Base-by-base conservation (phyloP, 2,113 vertebrate species). In the Otus sunia region DNA sequence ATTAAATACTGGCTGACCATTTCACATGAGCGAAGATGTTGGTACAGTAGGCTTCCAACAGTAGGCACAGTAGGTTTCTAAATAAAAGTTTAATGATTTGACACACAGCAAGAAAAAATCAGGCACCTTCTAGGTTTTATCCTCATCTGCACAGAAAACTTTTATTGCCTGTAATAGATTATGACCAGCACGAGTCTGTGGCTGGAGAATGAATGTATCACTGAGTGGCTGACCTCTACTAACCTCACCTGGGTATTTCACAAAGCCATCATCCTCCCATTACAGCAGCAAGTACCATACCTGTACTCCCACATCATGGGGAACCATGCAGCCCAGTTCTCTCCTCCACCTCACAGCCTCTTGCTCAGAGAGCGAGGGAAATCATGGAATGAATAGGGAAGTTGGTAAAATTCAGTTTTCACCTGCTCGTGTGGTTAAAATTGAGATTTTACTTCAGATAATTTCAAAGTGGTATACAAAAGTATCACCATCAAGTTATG, bases 301-400 rank as follows among this genome's bases (percentile, higher is more conserved):
- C 41, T 34, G 47, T 20, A 39, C 19, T 75, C 37, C 18, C 78
- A 45, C 55, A 37, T 29, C 43, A 20, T 7, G 0, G 34, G 41
- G 49, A 47, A 17, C 34, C 76, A 9, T 2, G 1, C 0, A 2
- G 43, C 25, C 20, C 1, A 8, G 1, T 30, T 71, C 6, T 12
- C 10, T 9, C n/a, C 21, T 68, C 39, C 2, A 2, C 55, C n/a
- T 64, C 43, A 14, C 12, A 29, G 58, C 53, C 36, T 73, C 39
- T 34, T 77, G 39, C 50, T 77, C 49, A 68, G 55, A 88, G 41
- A 11, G 19, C 52, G 22, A 62, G 36, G 39, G 13, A 72, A 10
- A 53, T 36, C 53, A 12, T 0, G 11, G 34, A 47, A 68, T 12
- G 4, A 36, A 25, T 3, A 64, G 14, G 10, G 18, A 75, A 79